Conservation (phyloP, 2,888 invertebrate genomes). For the Spisula subtruncata region DNA sequence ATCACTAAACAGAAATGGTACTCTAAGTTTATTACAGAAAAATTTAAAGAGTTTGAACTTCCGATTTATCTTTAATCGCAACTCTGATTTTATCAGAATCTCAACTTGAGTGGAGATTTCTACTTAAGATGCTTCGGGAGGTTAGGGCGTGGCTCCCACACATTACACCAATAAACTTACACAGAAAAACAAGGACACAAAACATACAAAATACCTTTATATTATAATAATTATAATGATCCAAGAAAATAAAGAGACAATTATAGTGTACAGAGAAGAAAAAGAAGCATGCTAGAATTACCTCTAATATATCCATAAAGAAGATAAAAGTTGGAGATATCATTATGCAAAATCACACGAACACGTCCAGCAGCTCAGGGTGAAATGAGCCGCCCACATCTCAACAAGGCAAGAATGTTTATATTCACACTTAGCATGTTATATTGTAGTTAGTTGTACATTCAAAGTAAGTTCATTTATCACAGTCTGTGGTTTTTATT, state of each 20-base stretch:
- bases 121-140: too few relatives aligned
- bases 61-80: too few relatives aligned
- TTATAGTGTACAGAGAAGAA: background rate
- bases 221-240: conserved; percentile 9
- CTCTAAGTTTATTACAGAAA: too few relatives aligned
- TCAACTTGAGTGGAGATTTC: too few relatives aligned
- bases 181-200: conserved; percentile 13
- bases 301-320: background rate
- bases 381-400: background rate
- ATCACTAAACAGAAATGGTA: too few relatives aligned
- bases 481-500: background rate
- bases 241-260: background rate
- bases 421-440: background rate
- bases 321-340: background rate
- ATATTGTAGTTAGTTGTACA: background rate
- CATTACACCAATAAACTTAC: background rate
- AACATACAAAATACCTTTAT: conserved; percentile 14
- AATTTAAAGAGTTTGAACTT: too few relatives aligned
- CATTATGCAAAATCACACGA: background rate
- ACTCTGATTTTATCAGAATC: too few relatives aligned
- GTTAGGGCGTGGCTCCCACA: background rate
- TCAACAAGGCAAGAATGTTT: background rate
- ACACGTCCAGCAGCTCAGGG: background rate
- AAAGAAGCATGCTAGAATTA: background rate
- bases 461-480: conserved; percentile 1